Evolutionary conservation across 2,888 invertebrate genomes (phyloP), one percentile per base, ranked within the genome.

Genomic region (Alitta virens): DNA sequence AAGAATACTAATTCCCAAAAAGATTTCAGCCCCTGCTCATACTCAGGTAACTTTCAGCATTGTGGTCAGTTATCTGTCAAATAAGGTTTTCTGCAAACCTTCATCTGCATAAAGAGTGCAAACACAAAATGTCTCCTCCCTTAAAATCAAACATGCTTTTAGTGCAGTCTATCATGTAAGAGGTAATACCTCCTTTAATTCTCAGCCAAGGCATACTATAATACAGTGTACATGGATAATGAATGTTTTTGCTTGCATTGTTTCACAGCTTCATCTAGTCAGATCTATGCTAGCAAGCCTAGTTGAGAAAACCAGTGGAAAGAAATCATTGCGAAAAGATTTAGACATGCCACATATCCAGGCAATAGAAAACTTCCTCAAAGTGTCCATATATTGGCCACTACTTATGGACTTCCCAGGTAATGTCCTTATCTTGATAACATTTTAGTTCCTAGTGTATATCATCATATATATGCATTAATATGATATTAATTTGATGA

Each of bases 261-360:
- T 46, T n/a, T 46, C 40, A 2, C 91, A 97, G 83, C 85, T 98
- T 2, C 98, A 98, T 83, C 94, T 98, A 94, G 94, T 97, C 1
- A 88, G 97, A 5, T 97, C 97, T 0, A 96, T 98, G 89, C 83
- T 99, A 58, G 98, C 98, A 80, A 95, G 95, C 0, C 84, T 99
- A 52, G 93, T 95, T 0, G 97, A 98, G 82, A 95, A 96, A 83
- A 58, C 27, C 7, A 63, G 60, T 23, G 60, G 57, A 18, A 54
- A 63, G 42, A 69, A 66, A 53, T 60, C 63, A n/a, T 62, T 64
- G 2, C 51, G 69, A 9, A 68, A 71, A 46, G 64, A 72, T 26
- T 38, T 72, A 42, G 71, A 72, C 27, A 49, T 55, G n/a, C n/a
- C 50, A 12, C 63, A 64, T 23, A 43, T 71, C 16, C 49, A 53